Evolutionary conservation across 2,113 vertebrate species (phyloP).

Genomic region (Phaethornis superciliosus): DNA sequence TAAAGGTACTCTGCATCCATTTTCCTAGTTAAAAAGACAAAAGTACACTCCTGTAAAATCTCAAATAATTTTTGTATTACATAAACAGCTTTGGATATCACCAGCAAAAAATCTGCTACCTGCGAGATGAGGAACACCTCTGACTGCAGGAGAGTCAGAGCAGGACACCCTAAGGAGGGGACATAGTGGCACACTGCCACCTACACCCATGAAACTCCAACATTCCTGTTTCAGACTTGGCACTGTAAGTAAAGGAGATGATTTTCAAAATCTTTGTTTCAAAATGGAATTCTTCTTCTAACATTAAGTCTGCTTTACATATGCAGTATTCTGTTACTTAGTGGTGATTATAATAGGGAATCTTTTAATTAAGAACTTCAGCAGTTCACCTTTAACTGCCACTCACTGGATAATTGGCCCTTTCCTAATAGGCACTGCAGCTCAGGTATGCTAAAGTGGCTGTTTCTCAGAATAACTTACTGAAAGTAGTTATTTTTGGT

Average conservation of each 20-base stretch:
- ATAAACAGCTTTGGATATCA: slow-evolving; percentile 23
- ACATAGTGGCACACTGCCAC: neutral
- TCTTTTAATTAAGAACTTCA: slow-evolving; percentile 70
- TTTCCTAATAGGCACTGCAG: slow-evolving; percentile 42
- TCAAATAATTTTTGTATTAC: neutral
- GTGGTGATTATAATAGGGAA: slow-evolving; percentile 53
- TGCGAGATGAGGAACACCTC: neutral
- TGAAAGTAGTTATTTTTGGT: slow-evolving; percentile 64
- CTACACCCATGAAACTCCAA: neutral
- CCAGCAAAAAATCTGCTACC: slow-evolving; percentile 2
- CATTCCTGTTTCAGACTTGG: slow-evolving; percentile 19
- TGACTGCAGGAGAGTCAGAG: neutral
- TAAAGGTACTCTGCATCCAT: neutral
- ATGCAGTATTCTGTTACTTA: slow-evolving; percentile 44
- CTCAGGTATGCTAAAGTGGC: slow-evolving; percentile 56
- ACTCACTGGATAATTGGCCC: slow-evolving; percentile 55
- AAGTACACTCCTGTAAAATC: neutral
- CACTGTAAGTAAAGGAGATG: slow-evolving; percentile 2
- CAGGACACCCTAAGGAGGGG: neutral
- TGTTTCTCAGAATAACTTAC: slow-evolving; percentile 54
- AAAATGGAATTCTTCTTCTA: slow-evolving; percentile 62
- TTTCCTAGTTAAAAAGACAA: neutral
- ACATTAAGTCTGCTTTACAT: slow-evolving; percentile 34
- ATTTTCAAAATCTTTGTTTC: slow-evolving; percentile 63
- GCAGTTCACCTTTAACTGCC: slow-evolving; percentile 64